Base-by-base conservation (phyloP, 1,140 invertebrate genomes). In the Coenobita brevimanus region DNA sequence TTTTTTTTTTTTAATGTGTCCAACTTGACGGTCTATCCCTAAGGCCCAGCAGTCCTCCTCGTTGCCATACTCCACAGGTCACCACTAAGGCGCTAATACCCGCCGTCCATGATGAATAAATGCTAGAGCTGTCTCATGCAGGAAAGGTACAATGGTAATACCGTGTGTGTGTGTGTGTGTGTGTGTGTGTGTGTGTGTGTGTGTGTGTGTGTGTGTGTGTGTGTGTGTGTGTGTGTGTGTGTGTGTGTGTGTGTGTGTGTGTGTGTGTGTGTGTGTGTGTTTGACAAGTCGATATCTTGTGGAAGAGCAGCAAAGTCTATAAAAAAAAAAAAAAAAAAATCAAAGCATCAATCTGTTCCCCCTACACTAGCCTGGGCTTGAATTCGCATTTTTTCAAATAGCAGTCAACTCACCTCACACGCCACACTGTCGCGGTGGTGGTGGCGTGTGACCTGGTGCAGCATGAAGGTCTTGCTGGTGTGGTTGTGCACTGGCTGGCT, bases 401-500 rank as follows among this genome's bases (percentile, higher is more conserved):
- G 50, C 21, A 2, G 41, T 46, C 8, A 4, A 82, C 83, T 43
- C 36, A 86, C 83, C 83, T 86, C 83, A 36, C 83, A 86, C n/a
- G 83, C 60, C 41, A 86, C 41, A 13, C 54, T 38, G 73, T 64
- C 33, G 27, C 79, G 71, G 60, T 86, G 83, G 15, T 78, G n/a
- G 33, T 24, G 78, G 0, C 83, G 46, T 15, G 73, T 27, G 6
- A 86, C 79, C 73, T 73, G 78, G 4, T 27, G 3, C 3, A 86
- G n/a, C n/a, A 43, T 78, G 10, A 78, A 43, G 36, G 54, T 30
- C 1, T 57, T 78, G 21, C 73, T 43, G 0, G 83, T 86, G 6
- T 50, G 73, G 73, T 86, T 76, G 3, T n/a, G 1, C 17, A 86
- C n/a, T 2, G 67, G 54, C 10, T 78, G 54, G 50, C 38, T 64